phyloP scores from a whole-genome alignment of 2,888 invertebrate genomes.

The Thymelicus acteon region DNA sequence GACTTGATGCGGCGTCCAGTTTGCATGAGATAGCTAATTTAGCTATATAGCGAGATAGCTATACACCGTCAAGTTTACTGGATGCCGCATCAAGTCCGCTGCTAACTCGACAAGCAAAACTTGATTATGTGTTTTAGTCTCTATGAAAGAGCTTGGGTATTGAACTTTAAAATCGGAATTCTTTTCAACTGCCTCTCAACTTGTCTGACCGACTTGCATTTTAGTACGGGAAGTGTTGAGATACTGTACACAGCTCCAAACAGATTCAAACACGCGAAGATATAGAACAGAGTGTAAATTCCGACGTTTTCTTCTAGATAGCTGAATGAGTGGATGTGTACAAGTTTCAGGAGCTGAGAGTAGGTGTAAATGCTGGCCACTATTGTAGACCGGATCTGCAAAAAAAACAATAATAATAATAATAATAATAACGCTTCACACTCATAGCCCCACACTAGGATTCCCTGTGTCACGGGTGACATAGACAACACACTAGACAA shows the following conservation, averaged over 20 bases:
- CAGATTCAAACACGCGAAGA: conserved; percentile 68
- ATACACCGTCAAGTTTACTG: too few relatives aligned
- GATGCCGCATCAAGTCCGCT: too few relatives aligned
- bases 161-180: conserved; percentile 60
- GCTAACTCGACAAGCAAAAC: too few relatives aligned
- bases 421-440: too few relatives aligned
- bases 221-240: conserved; percentile 61
- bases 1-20: too few relatives aligned
- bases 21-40: too few relatives aligned
- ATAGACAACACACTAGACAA: too few relatives aligned
- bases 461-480: too few relatives aligned
- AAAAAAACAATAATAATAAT: conserved; percentile 41
- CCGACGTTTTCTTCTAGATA: conserved; percentile 68
- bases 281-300: conserved; percentile 63
- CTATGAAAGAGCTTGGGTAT: conserved; percentile 13
- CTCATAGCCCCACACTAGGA: too few relatives aligned
- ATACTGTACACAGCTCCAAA: conserved; percentile 67
- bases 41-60: too few relatives aligned
- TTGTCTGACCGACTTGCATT: conserved; percentile 57
- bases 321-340: conserved; percentile 64
- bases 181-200: conserved; percentile 70
- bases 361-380: conserved; percentile 60
- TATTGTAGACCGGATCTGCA: conserved; percentile 67
- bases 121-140: too few relatives aligned
- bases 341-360: conserved; percentile 61